Percentiles rank a stretch among this genome's conserved stretches.
Evolutionary conservation across 1,140 invertebrate species (phyloP).

Genomic region (Anastrepha ludens): DNA sequence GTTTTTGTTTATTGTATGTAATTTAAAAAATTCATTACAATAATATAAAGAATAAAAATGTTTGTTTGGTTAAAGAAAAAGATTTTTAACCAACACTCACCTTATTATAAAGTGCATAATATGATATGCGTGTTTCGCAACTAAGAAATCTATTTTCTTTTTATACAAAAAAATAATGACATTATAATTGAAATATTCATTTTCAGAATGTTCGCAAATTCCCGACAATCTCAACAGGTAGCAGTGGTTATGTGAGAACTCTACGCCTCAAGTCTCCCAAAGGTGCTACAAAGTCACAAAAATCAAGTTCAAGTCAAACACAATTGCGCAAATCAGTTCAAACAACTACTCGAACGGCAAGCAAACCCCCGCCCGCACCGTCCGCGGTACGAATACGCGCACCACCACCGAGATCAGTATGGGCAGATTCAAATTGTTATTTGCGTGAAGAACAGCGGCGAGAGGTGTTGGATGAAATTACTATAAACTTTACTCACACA

Average conservation of each 20-base stretch:
- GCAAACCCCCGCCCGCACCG: conserved; percentile 51
- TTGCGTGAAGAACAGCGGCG: conserved; percentile 29
- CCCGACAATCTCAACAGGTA: conserved; percentile 52
- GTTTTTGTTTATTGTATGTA: too few species aligned
- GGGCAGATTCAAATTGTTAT: neutral
- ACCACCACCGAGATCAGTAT: conserved; percentile 26
- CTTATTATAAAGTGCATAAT: too few species aligned
- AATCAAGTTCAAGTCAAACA: conserved; percentile 30
- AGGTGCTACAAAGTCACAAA: conserved; percentile 55
- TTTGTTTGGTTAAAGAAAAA: too few species aligned
- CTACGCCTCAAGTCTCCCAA: conserved; percentile 66
- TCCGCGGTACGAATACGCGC: conserved; percentile 45
- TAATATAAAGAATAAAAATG: too few species aligned
- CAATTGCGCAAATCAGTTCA: neutral
- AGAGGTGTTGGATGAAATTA: conserved; percentile 31
- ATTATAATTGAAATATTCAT: too few species aligned
- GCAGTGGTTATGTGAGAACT: conserved; percentile 62
- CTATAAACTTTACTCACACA: conserved; percentile 43
- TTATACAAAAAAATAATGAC: too few species aligned
- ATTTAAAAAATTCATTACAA: too few species aligned
- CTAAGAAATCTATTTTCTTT: too few species aligned
- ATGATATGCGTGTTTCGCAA: too few species aligned
- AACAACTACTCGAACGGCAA: neutral
- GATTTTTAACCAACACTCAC: too few species aligned
- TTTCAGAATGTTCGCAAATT: conserved; percentile 58